Evolutionary conservation across 2,888 invertebrate genomes (phyloP), one percentile per base, ranked within the genome.

Genomic region (Acleris laterana): DNA sequence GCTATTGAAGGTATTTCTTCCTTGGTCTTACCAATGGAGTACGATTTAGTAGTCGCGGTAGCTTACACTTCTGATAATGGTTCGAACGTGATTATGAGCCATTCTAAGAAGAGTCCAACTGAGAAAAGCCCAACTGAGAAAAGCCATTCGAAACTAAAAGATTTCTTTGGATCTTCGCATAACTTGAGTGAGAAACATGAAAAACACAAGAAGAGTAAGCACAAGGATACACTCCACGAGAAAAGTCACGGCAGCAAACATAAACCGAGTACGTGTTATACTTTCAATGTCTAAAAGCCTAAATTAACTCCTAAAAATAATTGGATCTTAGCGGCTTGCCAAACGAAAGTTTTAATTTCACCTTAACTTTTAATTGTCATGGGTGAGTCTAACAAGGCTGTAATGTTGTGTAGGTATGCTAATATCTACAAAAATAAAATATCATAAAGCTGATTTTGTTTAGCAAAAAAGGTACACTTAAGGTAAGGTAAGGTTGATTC

Each of bases 101-200:
- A 72, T 71, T 72, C 75, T 44, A 86, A 84, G 76, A 84, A 81
- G 68, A 87, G 82, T 69, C 84, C 87, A 0, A 80, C 82, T 55
- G 89, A 88, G 68, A 75, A 51, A 13, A 46, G 52, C 13, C 74
- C 87, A 0, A 80, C 82, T 55, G 89, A 88, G 68, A 75, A 51
- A 13, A 46, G 52, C 13, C 74, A 83, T 60, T 79, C 78, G 2
- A 89, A 81, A 66, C 64, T 87, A 0, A 81, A 80, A 51, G 81
- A 80, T 28, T 68, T 68, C 51, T 65, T 65, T 16, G 65, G 68
- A 6, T 60, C 68, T 2, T 57, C 61, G 5, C 66, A 66, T 6
- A 66, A 66, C 17, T 62, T 66, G 51, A 50, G 22, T 44, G 65
- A 65, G 4, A 65, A 65, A 56, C 60, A 55, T 48, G 63, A 63